Evolutionary conservation across 2,797 vertebrate species (phyloP).

Genomic region (Melanotaenia parkinsoni): DNA sequence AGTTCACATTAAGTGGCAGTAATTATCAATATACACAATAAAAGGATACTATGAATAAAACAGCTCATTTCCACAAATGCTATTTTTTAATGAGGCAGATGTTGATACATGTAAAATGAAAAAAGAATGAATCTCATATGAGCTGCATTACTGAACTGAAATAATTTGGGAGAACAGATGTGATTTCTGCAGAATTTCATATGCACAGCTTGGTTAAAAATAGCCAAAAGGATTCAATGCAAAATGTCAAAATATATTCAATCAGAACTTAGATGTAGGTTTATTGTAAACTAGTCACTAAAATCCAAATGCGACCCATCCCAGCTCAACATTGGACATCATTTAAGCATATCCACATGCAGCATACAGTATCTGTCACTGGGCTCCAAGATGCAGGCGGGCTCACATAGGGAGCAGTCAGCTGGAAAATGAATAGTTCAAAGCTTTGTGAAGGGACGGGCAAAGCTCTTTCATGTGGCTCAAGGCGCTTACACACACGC

Average conservation of each 20-base stretch:
- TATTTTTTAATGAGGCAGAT: slow-evolving; percentile 25
- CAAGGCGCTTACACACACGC: background rate
- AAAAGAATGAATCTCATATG: background rate
- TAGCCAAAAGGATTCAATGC: slow-evolving; percentile 1
- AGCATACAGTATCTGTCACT: slow-evolving; percentile 30
- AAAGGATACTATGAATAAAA: slow-evolving; percentile 30
- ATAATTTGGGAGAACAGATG: background rate
- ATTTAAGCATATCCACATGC: slow-evolving; percentile 14
- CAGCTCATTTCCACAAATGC: slow-evolving; percentile 15
- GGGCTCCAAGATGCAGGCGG: slow-evolving; percentile 47
- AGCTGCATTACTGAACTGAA: background rate
- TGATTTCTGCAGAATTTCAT: background rate
- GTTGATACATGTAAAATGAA: background rate
- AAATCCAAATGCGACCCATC: slow-evolving; percentile 14
- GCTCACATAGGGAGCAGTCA: slow-evolving; percentile 45
- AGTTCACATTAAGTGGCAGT: slow-evolving; percentile 24
- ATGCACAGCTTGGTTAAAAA: background rate
- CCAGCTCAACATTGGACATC: slow-evolving; percentile 14
- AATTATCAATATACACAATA: slow-evolving; percentile 34
- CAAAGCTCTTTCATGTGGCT: slow-evolving; percentile 37
- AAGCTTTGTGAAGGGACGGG: slow-evolving; percentile 18
- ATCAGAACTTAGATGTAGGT: background rate
- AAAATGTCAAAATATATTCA: slow-evolving; percentile 21
- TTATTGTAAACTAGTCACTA: background rate
- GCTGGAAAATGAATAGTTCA: slow-evolving; percentile 77